These are phyloP conservation scores for Lampropteryx suffumata DNA, from an alignment of 2,888 invertebrate species.

Conservation along the genomic window DNA sequence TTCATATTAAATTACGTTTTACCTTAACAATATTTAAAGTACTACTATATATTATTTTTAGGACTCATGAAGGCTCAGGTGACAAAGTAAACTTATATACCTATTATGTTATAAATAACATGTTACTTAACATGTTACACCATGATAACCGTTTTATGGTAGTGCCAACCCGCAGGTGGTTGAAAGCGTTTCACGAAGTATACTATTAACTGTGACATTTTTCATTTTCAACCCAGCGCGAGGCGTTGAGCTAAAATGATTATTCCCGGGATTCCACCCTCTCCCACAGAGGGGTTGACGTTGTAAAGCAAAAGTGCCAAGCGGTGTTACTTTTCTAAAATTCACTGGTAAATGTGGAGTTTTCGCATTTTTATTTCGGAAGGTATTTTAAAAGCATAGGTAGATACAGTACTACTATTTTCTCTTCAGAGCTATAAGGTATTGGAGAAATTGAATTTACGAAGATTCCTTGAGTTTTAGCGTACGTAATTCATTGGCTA, in stretches of 20 bases:
- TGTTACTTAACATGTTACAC: slow-evolving; percentile 30
- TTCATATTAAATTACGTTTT: too few species aligned
- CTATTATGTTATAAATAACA: slow-evolving; percentile 15
- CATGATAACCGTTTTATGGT: slow-evolving; percentile 38
- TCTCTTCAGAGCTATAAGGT: background rate
- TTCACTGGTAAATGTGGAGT: slow-evolving; percentile 5
- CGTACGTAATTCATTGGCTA: too few species aligned
- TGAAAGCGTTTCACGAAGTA: too few species aligned
- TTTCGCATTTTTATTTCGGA: background rate
- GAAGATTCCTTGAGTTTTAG: background rate
- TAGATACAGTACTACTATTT: too few species aligned
- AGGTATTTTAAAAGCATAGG: background rate
- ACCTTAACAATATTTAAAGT: too few species aligned
- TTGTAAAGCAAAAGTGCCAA: slow-evolving; percentile 39
- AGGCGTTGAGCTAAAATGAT: slow-evolving; percentile 55
- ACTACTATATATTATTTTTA: too few species aligned
- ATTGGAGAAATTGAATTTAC: background rate
- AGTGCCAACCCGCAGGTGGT: slow-evolving; percentile 32
- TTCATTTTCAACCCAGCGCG: slow-evolving; percentile 54
- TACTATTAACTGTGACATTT: slow-evolving; percentile 56
- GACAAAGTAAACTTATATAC: slow-evolving; percentile 9
- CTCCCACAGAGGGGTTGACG: slow-evolving; percentile 32
- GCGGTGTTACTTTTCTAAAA: slow-evolving; percentile 31
- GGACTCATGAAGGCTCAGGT: background rate
- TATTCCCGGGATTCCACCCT: slow-evolving; percentile 42